Conservation (phyloP, 2,888 invertebrate species). For the Parnassius smintheus region DNA sequence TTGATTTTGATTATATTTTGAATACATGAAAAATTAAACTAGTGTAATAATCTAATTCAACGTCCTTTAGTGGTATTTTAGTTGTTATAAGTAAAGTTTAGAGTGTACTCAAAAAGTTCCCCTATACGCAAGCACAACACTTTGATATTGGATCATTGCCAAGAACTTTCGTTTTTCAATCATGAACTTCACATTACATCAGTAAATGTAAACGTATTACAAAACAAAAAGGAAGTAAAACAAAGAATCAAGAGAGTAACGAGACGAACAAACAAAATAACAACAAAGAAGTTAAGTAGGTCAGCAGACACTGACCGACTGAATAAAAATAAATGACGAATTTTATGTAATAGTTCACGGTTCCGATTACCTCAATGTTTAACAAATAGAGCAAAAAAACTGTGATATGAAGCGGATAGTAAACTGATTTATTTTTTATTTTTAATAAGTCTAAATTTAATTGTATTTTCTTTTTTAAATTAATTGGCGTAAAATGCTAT, state of each 20-base stretch:
- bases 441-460: neutral
- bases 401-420: neutral
- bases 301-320: conserved; percentile 31
- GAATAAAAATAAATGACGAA: conserved; percentile 18
- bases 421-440: neutral
- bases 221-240: conserved; percentile 30
- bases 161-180: conserved; percentile 29
- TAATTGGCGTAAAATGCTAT: no score
- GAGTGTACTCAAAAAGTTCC: no score
- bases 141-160: conserved; percentile 22
- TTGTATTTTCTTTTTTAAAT: neutral
- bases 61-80: no score
- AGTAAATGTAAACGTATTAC: conserved; percentile 24
- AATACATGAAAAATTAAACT: no score
- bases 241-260: conserved; percentile 18
- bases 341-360: conserved; percentile 38
- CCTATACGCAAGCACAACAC: conserved; percentile 6
- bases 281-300: conserved; percentile 27
- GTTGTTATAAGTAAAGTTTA: no score
- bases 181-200: conserved; percentile 18
- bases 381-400: conserved; percentile 48
- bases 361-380: conserved; percentile 42
- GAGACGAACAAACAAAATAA: conserved; percentile 24
- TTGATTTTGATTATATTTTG: no score
- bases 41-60: no score